phyloP scores from a whole-genome alignment of 2,113 vertebrate species.

The Neomonachus schauinslandi region DNA sequence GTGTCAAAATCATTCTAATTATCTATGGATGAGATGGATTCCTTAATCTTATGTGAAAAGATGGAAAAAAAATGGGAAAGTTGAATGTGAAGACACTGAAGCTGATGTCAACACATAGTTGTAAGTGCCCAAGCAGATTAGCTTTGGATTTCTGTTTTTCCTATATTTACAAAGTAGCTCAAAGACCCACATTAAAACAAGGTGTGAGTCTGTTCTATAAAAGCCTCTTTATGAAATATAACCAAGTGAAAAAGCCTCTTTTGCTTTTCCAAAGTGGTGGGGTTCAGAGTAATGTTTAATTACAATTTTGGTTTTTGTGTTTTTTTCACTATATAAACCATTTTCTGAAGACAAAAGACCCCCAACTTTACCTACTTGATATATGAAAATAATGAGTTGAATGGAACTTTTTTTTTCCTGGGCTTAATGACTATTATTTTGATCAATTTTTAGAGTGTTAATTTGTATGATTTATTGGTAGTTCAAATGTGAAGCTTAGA shows the following conservation, averaged over 20 bases:
- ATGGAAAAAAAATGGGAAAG: not conserved
- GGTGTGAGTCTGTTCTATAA: not conserved
- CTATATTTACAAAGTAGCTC: not conserved
- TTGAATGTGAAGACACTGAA: not conserved
- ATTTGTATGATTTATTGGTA: not conserved
- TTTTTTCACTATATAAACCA: not conserved
- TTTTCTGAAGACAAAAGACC: not conserved
- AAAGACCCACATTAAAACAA: not conserved
- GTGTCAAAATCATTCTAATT: not conserved
- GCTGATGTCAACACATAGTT: not conserved
- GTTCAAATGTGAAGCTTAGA: not conserved
- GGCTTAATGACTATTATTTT: not conserved
- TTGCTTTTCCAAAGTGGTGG: not conserved
- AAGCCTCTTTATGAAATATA: not conserved
- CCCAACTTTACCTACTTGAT: not conserved
- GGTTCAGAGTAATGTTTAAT: not conserved
- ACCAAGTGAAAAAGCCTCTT: not conserved
- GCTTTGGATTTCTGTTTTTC: not conserved
- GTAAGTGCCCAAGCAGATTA: not conserved
- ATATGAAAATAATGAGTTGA: constrained; percentile 19
- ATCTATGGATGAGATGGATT: not conserved
- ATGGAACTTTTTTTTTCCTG: not conserved
- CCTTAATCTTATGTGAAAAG: not conserved
- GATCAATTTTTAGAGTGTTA: not conserved
- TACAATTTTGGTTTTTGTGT: not conserved